Percentiles rank a stretch among this genome's conserved stretches.
Conservation (phyloP, 1,140 invertebrate genomes). For the Camponotus floridanus region DNA sequence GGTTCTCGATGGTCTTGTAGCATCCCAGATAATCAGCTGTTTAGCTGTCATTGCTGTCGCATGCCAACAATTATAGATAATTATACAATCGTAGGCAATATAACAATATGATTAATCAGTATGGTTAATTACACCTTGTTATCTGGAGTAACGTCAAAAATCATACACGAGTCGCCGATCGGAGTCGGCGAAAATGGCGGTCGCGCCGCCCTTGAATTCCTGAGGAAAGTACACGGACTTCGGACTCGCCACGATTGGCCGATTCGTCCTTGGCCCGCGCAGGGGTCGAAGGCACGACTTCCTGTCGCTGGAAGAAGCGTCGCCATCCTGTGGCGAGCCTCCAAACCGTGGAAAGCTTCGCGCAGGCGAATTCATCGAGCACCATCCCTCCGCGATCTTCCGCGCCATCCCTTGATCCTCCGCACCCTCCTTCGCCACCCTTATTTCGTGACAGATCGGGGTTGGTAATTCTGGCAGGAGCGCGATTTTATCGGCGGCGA, state of each 20-base stretch:
- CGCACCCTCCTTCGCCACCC: slow-evolving; percentile 35
- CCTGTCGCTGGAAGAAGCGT: slow-evolving; percentile 65
- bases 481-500: slow-evolving; percentile 84
- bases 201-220: slow-evolving; percentile 57
- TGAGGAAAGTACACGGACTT: slow-evolving; percentile 48
- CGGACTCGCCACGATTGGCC: slow-evolving; percentile 67
- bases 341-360: slow-evolving; percentile 67
- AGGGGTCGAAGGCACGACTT: slow-evolving; percentile 59
- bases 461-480: slow-evolving; percentile 74
- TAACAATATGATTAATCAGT: no score
- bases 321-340: slow-evolving; percentile 79
- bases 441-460: slow-evolving; percentile 62
- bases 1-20: neutral
- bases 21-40: neutral
- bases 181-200: slow-evolving; percentile 69
- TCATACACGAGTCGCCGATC: neutral
- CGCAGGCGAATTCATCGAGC: slow-evolving; percentile 68
- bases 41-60: no score
- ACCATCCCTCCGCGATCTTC: neutral
- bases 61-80: no score
- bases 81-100: no score
- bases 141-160: slow-evolving; percentile 2
- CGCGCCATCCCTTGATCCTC: neutral
- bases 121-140: no score
- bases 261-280: slow-evolving; percentile 62